Conservation (phyloP, 1,140 invertebrate genomes). For the Hypsibius dujardini region DNA sequence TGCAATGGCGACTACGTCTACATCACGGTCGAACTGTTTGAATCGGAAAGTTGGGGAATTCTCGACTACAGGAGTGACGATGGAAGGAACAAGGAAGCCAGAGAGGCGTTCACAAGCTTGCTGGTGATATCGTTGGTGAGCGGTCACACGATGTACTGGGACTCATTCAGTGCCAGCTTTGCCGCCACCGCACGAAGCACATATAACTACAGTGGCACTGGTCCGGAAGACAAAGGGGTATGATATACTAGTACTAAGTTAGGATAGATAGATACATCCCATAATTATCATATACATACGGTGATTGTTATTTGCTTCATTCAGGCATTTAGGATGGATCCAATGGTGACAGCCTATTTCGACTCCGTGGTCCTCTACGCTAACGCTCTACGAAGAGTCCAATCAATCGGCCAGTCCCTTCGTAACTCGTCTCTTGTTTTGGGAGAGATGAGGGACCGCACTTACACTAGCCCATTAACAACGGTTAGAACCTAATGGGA, state of each 20-base stretch:
- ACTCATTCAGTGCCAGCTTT: not conserved
- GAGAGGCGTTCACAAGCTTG: not conserved
- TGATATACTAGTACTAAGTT: not conserved
- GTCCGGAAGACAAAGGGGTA: not conserved
- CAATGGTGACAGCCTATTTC: not conserved
- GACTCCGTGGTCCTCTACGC: not conserved
- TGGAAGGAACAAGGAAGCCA: not conserved
- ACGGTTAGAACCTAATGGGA: not conserved
- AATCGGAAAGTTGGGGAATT: not conserved
- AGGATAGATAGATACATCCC: not conserved
- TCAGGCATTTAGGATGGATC: no score
- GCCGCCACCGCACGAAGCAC: not conserved
- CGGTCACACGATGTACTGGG: not conserved
- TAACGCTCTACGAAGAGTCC: not conserved
- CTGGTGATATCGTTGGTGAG: not conserved
- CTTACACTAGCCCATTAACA: not conserved
- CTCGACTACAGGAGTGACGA: not conserved
- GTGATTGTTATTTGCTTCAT: no score
- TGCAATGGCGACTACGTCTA: no score
- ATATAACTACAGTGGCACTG: not conserved
- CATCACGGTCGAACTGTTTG: conserved; percentile 9
- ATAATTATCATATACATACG: no score
- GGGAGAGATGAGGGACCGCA: not conserved
- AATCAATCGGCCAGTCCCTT: not conserved
- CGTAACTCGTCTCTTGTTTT: not conserved